Base-by-base conservation (phyloP, 2,113 vertebrate genomes). In the Rostratula benghalensis region DNA sequence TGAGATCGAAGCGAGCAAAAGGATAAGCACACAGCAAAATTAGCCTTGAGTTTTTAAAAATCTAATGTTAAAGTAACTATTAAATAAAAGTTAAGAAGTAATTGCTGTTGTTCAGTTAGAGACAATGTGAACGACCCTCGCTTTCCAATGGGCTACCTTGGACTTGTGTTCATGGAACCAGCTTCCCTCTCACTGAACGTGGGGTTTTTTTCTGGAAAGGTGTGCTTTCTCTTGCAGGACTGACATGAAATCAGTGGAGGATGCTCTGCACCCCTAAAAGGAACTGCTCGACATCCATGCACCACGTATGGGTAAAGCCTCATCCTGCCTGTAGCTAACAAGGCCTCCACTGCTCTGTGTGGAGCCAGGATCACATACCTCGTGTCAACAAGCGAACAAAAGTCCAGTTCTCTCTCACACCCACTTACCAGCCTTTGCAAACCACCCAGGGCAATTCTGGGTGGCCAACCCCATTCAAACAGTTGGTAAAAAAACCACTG, bases 401-500 rank as follows among this genome's bases (percentile, higher is more conserved):
- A 92, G 86, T 64, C 80, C 73, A 77, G 50, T 30, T 93, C 69
- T 81, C 51, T 51, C 83, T 78, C 91, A 87, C 43, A 83, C 21
- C 23, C 48, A 75, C 48, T 74, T 92, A 54, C 71, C 59, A 53
- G 67, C 81, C 54, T 50, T 90, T 83, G 61, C 64, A 86, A 92
- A 94, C 85, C 56, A 48, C 67, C 67, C 86, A 90, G 61, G 0
- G 2, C 71, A 89, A 90, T 84, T 83, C 80, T 0, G 3, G 94
- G 93, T 94, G 94, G 93, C 73, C 91, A 90, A 43, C 33, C 33
- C 35, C 50, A 28, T 60, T 89, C 71, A 93, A 90, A 96, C 12
- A 90, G 56, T 56, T 83, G 76, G 93, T 81, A 60, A 93, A 92
- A 92, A 92, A 95, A 68, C 3, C 93, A 94, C 89, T 56, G 76